Conservation (phyloP, 2,888 invertebrate species). For the Drosophila flavopinicola region DNA sequence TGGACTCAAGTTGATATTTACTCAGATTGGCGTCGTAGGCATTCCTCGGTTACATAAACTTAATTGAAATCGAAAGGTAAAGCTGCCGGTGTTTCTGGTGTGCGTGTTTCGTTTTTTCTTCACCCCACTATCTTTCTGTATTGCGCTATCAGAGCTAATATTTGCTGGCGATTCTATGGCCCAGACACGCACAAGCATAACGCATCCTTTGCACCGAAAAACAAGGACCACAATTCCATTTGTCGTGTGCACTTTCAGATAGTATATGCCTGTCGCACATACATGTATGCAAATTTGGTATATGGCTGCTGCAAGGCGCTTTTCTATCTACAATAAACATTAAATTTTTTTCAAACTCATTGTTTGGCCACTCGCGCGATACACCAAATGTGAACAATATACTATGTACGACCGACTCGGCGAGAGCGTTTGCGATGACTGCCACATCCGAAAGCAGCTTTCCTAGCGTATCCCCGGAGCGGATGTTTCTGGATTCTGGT, state of each 20-base stretch:
- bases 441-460: constrained; percentile 41
- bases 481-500: constrained; percentile 22
- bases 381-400: constrained; percentile 23
- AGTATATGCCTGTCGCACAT: constrained; percentile 9
- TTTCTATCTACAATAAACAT: constrained; percentile 46
- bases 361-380: constrained; percentile 27
- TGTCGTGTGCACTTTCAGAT: constrained; percentile 18
- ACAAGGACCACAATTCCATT: constrained; percentile 19
- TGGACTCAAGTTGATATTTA: constrained; percentile 22
- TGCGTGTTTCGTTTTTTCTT: constrained; percentile 11
- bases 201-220: constrained; percentile 9
- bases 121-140: constrained; percentile 1
- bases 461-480: constrained; percentile 46
- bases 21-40: constrained; percentile 9
- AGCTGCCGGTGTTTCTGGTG: constrained; percentile 35
- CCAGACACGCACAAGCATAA: constrained; percentile 10
- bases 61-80: constrained; percentile 17
- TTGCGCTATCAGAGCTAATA: constrained; percentile 1
- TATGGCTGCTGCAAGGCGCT: constrained; percentile 23
- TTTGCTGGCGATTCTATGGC: constrained; percentile 2
- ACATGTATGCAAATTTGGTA: constrained; percentile 16
- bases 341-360: constrained; percentile 45
- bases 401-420: constrained; percentile 55
- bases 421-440: constrained; percentile 69
- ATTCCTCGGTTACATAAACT: constrained; percentile 29